Percentiles rank a stretch among this genome's conserved stretches.
Conservation (phyloP, 2,888 invertebrate species). For the Heliothis peltigera region DNA sequence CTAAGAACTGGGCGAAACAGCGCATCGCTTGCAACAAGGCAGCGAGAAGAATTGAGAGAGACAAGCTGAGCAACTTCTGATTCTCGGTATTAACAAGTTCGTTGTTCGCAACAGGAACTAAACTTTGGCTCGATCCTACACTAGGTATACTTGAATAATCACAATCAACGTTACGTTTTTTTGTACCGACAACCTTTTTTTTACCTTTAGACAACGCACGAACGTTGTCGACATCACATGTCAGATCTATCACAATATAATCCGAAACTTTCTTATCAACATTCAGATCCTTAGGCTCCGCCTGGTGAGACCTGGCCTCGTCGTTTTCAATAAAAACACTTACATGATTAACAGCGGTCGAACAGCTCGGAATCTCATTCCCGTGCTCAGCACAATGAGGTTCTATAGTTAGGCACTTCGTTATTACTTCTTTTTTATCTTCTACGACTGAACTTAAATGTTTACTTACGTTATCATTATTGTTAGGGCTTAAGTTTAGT, state of each 20-base stretch:
- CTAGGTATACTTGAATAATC: slow-evolving; percentile 79
- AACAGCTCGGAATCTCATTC: slow-evolving; percentile 88
- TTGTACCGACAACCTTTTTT: slow-evolving; percentile 72
- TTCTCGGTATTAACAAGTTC: slow-evolving; percentile 83
- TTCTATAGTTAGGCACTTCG: slow-evolving; percentile 86
- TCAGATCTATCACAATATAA: slow-evolving; percentile 86
- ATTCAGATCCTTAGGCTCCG: slow-evolving; percentile 60
- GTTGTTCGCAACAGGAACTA: slow-evolving; percentile 86
- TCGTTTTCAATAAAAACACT: slow-evolving; percentile 73
- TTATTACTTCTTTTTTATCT: slow-evolving; percentile 74
- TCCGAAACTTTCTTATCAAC: slow-evolving; percentile 71
- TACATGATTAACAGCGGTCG: slow-evolving; percentile 78
- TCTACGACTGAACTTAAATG: slow-evolving; percentile 69
- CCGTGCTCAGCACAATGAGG: slow-evolving; percentile 77
- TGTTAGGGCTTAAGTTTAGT: slow-evolving; percentile 72
- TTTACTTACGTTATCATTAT: slow-evolving; percentile 69
- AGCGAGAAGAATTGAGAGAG: slow-evolving; percentile 90
- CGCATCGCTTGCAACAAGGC: slow-evolving; percentile 91
- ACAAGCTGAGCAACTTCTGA: slow-evolving; percentile 90
- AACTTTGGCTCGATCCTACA: slow-evolving; percentile 78
- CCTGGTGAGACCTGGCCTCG: slow-evolving; percentile 62
- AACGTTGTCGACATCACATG: slow-evolving; percentile 79
- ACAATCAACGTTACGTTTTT: slow-evolving; percentile 75
- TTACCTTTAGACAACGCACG: slow-evolving; percentile 68
- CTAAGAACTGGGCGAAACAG: slow-evolving; percentile 91